Base-by-base conservation (phyloP, 2,888 invertebrate genomes). In the Rhyacophila evoluta region DNA sequence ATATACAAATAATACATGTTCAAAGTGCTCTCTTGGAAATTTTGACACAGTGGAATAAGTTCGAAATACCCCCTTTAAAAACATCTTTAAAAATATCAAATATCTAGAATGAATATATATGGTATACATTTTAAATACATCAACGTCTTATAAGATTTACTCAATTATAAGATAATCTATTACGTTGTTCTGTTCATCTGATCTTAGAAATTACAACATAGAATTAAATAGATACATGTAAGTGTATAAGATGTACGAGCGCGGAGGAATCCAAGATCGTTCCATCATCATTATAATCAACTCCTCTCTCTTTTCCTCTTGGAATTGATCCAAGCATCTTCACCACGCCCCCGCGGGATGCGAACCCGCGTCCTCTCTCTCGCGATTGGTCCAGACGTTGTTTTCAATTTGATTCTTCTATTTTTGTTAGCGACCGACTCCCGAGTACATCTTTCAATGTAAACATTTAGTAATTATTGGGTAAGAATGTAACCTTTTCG, bases 271-370 rank as follows among this genome's bases (percentile, higher is more conserved):
- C 55, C 55, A 10, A 55, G 19, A 55, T 55, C 55, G 25, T 19
- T 55, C 55, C 55, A 55, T 55, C 55, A 55, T 55, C 55, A 55
- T 55, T 55, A 55, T 55, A 55, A 8, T 19, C 25, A 5, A 19
- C 10, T 55, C 55, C 55, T 55, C 55, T 55, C 55, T 55, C 55
- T 55, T 55, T 55, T 55, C 2, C 55, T 55, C 55, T 55, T 19
- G 55, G 25, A 55, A 55, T 55, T 55, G 55, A 55, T 55, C 55
- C 19, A 12, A 19, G 25, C 55, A 55, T 19, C 25, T 55, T 55
- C 29, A 55, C 55, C 55, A 55, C 55, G 55, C 55, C 55, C 55
- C 55, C 55, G 55, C 55, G 55, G 55, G 55, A 55, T 55, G 55
- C 55, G 25, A 55, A 25, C 55, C 55, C 55, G 55, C 19, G 19